Evolutionary conservation across 2,888 invertebrate species (phyloP), one percentile per base, ranked within the genome.

Genomic region (Psylliodes chrysocephalus): DNA sequence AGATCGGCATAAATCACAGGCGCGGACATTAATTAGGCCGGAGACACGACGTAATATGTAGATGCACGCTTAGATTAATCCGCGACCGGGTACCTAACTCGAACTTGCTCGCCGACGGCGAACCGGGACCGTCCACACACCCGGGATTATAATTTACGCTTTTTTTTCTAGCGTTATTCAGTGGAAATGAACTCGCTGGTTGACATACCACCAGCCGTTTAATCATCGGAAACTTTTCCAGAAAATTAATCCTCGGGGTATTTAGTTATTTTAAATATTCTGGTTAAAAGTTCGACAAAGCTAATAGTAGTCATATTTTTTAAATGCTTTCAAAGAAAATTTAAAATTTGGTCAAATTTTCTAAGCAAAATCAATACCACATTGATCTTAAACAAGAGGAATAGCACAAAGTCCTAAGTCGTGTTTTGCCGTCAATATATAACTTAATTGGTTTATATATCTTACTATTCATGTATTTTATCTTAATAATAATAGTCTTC

Each of bases 1-100:
- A 77, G 74, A 74, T 72, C 72, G 73, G 77, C 79, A 80, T 82
- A 81, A 82, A 81, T 82, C 81, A 81, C 81, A 67, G 54, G 64
- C 67, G 74, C 68, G 77, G 79, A 81, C 82, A 79, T 81, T 82
- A 82, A 82, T 82, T 81, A 81, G 80, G 76, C 76, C 77, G 77
- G 71, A 69, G 79, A 80, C 79, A 77, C 79, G 76, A 75, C 76
- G 78, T 79, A 79, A 79, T 80, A 80, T 80, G 80, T 79, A 79
- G 79, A 80, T 80, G 74, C 78, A 79, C 77, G 78, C 64, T 75
- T 72, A 77, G 79, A 80, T 80, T 79, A 78, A 77, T 78, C 63
- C 67, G 42, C 47, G 35, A 42, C 33, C 47, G 53, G 47, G 47
- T 55, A 59, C 12, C 53, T 15, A 57, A 33, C 51, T 51, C 51